Percentiles rank a stretch among this genome's conserved stretches.
These are phyloP conservation scores for Indicator indicator DNA, from an alignment of 2,113 vertebrate genomes.

Conservation along the genomic window DNA sequence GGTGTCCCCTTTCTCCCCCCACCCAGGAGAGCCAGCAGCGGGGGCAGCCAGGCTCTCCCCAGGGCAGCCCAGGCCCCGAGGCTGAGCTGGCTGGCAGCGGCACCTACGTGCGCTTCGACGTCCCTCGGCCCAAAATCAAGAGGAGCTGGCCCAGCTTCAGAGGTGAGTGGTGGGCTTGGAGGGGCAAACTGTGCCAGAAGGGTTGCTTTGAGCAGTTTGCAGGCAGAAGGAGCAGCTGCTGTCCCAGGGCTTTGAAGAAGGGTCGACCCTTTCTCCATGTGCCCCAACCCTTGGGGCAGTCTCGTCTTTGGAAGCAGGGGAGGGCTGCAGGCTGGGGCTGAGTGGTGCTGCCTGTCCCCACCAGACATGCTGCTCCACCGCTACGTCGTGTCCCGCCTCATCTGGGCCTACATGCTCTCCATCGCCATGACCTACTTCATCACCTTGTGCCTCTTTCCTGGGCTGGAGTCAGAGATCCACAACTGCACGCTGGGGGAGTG, in stretches of 20 bases:
- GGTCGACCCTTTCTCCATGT: neutral
- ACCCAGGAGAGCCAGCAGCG: slow-evolving; percentile 78
- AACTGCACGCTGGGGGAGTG: slow-evolving; percentile 91
- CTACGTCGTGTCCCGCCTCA: slow-evolving; percentile 90
- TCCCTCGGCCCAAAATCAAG: slow-evolving; percentile 83
- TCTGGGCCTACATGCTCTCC: slow-evolving; percentile 98
- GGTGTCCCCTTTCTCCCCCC: neutral
- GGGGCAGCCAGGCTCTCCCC: slow-evolving; percentile 28
- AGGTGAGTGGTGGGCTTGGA: slow-evolving; percentile 63
- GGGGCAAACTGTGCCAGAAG: fast-evolving
- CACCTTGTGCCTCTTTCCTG: slow-evolving; percentile 95
- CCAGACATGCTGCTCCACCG: slow-evolving; percentile 95
- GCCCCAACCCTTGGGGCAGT: neutral
- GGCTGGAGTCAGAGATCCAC: slow-evolving; percentile 94
- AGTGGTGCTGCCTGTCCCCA: neutral
- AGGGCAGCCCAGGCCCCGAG: slow-evolving; percentile 77
- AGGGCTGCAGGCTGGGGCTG: neutral
- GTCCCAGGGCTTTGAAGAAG: neutral
- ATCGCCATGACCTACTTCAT: slow-evolving; percentile 97
- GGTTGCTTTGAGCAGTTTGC: neutral
- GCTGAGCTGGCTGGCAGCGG: slow-evolving; percentile 72
- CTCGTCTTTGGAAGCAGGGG: neutral
- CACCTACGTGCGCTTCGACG: slow-evolving; percentile 89
- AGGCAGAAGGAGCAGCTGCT: fast-evolving
- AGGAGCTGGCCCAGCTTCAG: slow-evolving; percentile 89